Evolutionary conservation across 2,888 invertebrate species (phyloP), one percentile per base, ranked within the genome.

Genomic region (Corythucha ciliata): DNA sequence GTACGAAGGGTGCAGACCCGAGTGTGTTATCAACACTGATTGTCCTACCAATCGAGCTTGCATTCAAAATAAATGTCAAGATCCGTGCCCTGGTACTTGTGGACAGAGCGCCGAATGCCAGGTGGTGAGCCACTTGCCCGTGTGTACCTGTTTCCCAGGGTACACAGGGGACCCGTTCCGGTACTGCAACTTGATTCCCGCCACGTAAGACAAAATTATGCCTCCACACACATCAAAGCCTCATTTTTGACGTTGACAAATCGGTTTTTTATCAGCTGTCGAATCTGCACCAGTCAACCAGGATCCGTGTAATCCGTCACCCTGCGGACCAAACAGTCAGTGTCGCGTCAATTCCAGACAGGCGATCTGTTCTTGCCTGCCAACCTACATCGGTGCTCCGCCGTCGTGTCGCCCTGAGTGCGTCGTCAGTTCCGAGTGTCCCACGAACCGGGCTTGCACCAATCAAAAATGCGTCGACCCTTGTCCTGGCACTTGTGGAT

Each of bases 301-400:
- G 75, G 56, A 62, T 33, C 85, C 85, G 2, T 88, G 88, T 63
- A 68, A 73, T 57, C 85, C 86, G 44, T 80, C 82, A 3, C 86
- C 86, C 0, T 90, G 89, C 65, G 89, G 89, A 33, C 79, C 85
- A 5, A 86, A 87, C 64, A 85, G 87, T 57, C 74, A 80, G 61
- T 89, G 89, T 63, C 77, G 79, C 60, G 81, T 79, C 66, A 66
- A 76, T 21, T 83, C 83, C 60, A 75, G 74, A 21, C 80, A 81
- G 69, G 79, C 78, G 1, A 75, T 81, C 16, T 86, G 85, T 64
- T 80, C 80, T 44, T 85, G 85, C 63, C 67, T 78, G 57, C 73
- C 74, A 36, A 74, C 75, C 58, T 81, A 78, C 61, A 72, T 75
- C 44, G 82, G 82, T 42, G 71, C 70, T 56, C 81, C 80, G 24